Percentiles rank a stretch among this genome's conserved stretches.
These are phyloP conservation scores for Drosophila subquinaria DNA, from an alignment of 2,888 invertebrate genomes.

Conservation along the genomic window DNA sequence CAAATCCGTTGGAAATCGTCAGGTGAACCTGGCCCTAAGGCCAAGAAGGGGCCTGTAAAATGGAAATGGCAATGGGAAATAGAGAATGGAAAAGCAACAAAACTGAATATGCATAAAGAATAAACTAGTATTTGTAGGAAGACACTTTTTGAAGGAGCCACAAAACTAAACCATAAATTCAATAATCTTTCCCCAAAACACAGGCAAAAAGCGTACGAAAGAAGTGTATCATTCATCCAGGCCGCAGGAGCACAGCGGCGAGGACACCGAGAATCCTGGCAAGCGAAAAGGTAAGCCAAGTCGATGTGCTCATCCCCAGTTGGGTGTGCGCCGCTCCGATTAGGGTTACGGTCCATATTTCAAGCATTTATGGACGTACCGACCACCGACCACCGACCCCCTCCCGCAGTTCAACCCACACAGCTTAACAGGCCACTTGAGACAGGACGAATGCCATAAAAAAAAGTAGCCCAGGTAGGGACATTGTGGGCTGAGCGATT, in stretches of 20 bases:
- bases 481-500: constrained; percentile 52
- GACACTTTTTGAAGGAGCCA: constrained; percentile 34
- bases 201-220: constrained; percentile 84
- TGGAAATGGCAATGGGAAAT: constrained; percentile 19
- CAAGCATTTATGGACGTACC: constrained; percentile 63
- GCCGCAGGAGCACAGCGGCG: constrained; percentile 83
- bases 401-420: constrained; percentile 1
- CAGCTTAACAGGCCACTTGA: constrained; percentile 80
- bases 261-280: constrained; percentile 85
- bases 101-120: constrained; percentile 69
- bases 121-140: constrained; percentile 39
- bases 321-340: constrained; percentile 62
- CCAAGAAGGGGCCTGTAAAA: constrained; percentile 6
- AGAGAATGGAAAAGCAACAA: constrained; percentile 60
- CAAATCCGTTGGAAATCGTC: constrained; percentile 80
- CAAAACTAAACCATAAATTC: constrained; percentile 54
- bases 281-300: constrained; percentile 85
- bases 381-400: constrained; percentile 17
- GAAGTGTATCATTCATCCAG: constrained; percentile 84
- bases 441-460: constrained; percentile 64
- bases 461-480: constrained; percentile 31
- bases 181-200: constrained; percentile 46
- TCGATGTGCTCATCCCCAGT: constrained; percentile 45
- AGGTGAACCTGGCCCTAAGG: constrained; percentile 44
- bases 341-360: constrained; percentile 79